A percentile compares a stretch with the other conserved stretches of the same genome.
Evolutionary conservation across 2,797 vertebrate genomes (phyloP).

Genomic region (Pseudochirops cupreus): DNA sequence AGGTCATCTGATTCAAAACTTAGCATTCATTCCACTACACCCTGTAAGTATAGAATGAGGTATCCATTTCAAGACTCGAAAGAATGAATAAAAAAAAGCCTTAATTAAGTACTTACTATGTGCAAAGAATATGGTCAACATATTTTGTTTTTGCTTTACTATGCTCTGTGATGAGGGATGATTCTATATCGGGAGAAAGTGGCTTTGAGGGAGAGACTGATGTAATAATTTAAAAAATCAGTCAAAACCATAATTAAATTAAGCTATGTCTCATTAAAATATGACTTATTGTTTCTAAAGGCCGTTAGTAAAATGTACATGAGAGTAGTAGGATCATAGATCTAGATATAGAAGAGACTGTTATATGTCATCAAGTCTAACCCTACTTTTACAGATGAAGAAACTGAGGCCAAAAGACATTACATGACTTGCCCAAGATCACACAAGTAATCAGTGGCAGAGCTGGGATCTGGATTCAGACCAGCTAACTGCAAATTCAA

Average conservation of each 20-base stretch:
- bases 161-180: neutral
- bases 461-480: neutral
- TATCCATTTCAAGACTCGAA: neutral
- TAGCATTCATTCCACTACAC: neutral
- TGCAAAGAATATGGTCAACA: neutral
- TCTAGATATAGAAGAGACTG: neutral
- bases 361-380: slow-evolving; percentile 10
- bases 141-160: neutral
- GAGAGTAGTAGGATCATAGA: neutral
- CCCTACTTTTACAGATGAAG: neutral
- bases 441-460: neutral
- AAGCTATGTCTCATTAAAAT: neutral
- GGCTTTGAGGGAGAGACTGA: neutral
- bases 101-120: neutral
- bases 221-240: neutral
- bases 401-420: neutral
- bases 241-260: neutral
- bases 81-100: neutral
- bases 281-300: neutral
- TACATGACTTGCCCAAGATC: slow-evolving; percentile 15
- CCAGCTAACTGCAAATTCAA: slow-evolving; percentile 20
- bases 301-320: neutral
- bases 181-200: neutral
- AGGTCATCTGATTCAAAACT: neutral
- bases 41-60: neutral